Evolutionary conservation across 1,140 invertebrate genomes (phyloP).

Genomic region (Cyrtorhinus lividipennis): DNA sequence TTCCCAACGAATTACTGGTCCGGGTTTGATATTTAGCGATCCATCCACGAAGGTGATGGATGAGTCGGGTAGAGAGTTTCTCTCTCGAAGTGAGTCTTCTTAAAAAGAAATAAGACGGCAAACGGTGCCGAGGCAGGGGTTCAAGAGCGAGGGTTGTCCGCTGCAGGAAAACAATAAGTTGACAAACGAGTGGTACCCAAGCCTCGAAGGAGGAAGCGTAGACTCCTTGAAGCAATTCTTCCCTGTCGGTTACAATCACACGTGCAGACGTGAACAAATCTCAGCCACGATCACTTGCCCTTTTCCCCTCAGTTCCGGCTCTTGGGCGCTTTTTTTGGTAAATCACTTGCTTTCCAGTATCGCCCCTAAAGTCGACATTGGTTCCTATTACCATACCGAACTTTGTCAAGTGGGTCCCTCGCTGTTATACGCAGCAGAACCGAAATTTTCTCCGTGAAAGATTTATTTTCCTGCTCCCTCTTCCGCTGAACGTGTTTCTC

Average conservation of each 20-base stretch:
- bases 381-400: conserved; percentile 5
- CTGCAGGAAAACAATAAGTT: conserved; percentile 16
- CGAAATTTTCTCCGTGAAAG: not conserved
- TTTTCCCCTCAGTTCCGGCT: not conserved
- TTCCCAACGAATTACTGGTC: no score
- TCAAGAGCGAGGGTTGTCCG: not conserved
- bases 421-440: not conserved
- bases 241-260: conserved; percentile 12
- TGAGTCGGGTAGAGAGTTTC: no score
- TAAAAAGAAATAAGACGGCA: not conserved
- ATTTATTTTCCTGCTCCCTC: not conserved
- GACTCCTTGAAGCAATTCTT: conserved; percentile 4
- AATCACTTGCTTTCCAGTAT: not conserved
- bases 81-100: not conserved
- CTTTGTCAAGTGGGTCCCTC: not conserved
- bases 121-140: no score
- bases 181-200: conserved; percentile 9
- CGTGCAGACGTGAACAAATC: conserved; percentile 14
- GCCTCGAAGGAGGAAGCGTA: not conserved
- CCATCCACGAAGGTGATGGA: no score
- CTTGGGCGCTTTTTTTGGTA: conserved; percentile 5
- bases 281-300: conserved; percentile 10
- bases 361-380: not conserved
- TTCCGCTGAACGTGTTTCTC: no score
- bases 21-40: no score